phyloP scores from a whole-genome alignment of 1,140 invertebrate species.

The Drosophila nannoptera region DNA sequence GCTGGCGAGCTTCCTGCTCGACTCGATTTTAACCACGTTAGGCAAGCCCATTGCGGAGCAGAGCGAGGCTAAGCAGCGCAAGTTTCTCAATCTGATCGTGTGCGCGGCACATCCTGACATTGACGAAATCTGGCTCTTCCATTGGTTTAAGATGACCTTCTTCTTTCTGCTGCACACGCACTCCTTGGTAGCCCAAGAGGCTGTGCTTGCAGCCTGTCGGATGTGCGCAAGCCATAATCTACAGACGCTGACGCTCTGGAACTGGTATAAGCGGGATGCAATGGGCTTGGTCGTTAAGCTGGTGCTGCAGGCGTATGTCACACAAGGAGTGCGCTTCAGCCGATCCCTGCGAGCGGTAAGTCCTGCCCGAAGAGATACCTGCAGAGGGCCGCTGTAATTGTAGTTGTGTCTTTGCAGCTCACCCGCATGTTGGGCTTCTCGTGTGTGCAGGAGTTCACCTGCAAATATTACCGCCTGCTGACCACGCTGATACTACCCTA shows the following conservation, averaged over 20 bases:
- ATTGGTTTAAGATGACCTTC: slow-evolving; percentile 82
- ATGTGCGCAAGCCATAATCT: slow-evolving; percentile 81
- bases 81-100: slow-evolving; percentile 44
- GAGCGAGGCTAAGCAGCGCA: slow-evolving; percentile 27
- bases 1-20: slow-evolving; percentile 32
- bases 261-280: slow-evolving; percentile 84
- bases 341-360: slow-evolving; percentile 78
- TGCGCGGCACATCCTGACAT: slow-evolving; percentile 52
- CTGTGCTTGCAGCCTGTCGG: slow-evolving; percentile 81
- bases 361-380: slow-evolving; percentile 13
- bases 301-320: slow-evolving; percentile 81
- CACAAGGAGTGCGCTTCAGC: slow-evolving; percentile 80
- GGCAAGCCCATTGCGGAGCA: slow-evolving; percentile 28
- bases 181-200: slow-evolving; percentile 82
- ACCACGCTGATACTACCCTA: slow-evolving; percentile 79
- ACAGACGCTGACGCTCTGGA: slow-evolving; percentile 83
- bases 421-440: slow-evolving; percentile 71
- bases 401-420: slow-evolving; percentile 35
- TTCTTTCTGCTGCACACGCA: slow-evolving; percentile 84
- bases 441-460: slow-evolving; percentile 72
- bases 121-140: slow-evolving; percentile 80
- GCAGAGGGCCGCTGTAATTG: neutral
- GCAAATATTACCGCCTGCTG: slow-evolving; percentile 69
- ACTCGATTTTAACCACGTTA: slow-evolving; percentile 32
- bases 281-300: slow-evolving; percentile 82